Conservation (phyloP, 2,888 invertebrate species). For the Actias luna region DNA sequence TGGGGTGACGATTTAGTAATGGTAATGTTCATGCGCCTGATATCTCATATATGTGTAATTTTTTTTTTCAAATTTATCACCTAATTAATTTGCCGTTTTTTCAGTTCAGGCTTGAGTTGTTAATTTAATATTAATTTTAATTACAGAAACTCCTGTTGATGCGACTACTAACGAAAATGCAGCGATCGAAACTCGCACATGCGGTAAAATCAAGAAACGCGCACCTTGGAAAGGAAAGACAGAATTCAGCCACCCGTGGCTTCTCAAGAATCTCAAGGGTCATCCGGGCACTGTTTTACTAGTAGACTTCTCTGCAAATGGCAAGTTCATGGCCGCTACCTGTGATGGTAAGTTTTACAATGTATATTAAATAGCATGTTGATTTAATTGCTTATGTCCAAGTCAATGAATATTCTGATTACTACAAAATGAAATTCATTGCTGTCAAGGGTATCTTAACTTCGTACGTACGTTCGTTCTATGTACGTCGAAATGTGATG, state of each 20-base stretch:
- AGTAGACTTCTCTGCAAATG: slow-evolving; percentile 91
- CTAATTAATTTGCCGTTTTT: neutral
- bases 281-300: slow-evolving; percentile 89
- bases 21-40: too few relatives aligned
- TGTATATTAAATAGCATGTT: slow-evolving; percentile 2
- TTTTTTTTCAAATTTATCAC: neutral
- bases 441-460: neutral
- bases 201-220: slow-evolving; percentile 79
- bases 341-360: slow-evolving; percentile 87
- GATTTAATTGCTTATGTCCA: slow-evolving; percentile 9
- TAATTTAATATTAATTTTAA: slow-evolving; percentile 12
- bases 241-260: slow-evolving; percentile 87
- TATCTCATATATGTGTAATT: neutral
- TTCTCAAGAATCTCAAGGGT: slow-evolving; percentile 90
- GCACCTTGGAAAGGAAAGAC: slow-evolving; percentile 75
- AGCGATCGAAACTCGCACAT: slow-evolving; percentile 48
- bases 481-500: neutral
- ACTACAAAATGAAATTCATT: neutral
- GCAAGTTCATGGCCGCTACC: slow-evolving; percentile 92
- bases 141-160: slow-evolving; percentile 57
- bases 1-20: too few relatives aligned
- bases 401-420: neutral
- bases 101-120: neutral
- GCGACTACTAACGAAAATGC: slow-evolving; percentile 56
- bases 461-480: neutral